Evolutionary conservation across 2,888 invertebrate species (phyloP), one percentile per base, ranked within the genome.

Genomic region (Euphydryas editha): DNA sequence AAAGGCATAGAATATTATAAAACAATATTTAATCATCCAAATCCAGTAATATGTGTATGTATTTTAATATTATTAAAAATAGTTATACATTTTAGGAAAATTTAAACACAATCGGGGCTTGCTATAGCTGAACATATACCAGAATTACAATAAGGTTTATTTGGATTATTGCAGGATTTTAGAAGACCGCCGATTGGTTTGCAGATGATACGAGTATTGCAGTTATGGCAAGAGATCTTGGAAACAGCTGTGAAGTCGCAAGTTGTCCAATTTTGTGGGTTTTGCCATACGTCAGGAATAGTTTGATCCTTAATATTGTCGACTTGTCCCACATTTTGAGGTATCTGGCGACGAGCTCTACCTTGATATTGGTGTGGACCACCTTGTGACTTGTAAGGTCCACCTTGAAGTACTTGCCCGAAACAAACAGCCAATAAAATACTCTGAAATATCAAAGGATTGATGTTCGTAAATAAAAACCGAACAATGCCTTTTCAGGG

Each of bases 111-210:
- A 30, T 75, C 76, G n/a, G 73, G 68, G 54, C 78, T 82, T 0
- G 85, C 84, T 0, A 76, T 59, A 2, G 78, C 56, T 0, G 86
- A 82, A 69, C 89, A 88, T 4, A 82, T 67, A 2, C 89, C 88
- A 61, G 79, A 78, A 30, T 82, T 84, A 69, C 90, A 90, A 65
- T 85, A 74, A 6, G 88, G 86, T 62, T 64, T 81, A 39, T 49
- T 60, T 0, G 80, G 78, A 57, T 77, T 75, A 0, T 65, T 51
- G 71, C 90, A 90, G 1, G 67, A 8, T 21, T 75, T 77, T 18
- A 87, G 64, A 7, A 86, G 46, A 0, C 87, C 87, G 6, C 84
- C 85, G 7, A 81, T 42, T 2, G 79, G 79, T 56, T 85, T 85
- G 72, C 89, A 72, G 44, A 72, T 67, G 15, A 70, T 49, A 15